phyloP scores from a whole-genome alignment of 2,113 vertebrate species.

The Anoura caudifer region DNA sequence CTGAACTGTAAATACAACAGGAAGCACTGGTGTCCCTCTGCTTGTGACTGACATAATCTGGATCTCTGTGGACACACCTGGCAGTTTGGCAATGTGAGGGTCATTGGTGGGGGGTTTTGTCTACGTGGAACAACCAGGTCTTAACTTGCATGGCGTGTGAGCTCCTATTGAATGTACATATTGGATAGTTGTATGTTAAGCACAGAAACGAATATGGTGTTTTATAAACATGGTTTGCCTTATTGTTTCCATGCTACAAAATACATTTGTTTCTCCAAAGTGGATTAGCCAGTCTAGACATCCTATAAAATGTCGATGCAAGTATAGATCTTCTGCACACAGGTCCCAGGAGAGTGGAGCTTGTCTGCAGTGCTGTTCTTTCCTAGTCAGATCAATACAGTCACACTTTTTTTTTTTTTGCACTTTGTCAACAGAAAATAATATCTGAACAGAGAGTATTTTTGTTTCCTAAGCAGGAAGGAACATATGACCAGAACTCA shows the following conservation, averaged over 20 bases:
- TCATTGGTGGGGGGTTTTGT: not conserved
- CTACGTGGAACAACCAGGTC: not conserved
- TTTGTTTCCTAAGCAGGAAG: conserved; percentile 58
- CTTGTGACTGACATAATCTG: conserved; percentile 22
- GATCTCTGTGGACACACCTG: not conserved
- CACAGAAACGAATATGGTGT: not conserved
- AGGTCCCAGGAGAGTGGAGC: conserved; percentile 74
- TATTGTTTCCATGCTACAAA: conserved; percentile 60
- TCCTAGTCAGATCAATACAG: conserved; percentile 76
- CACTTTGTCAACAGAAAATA: conserved; percentile 69
- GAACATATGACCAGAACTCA: conserved; percentile 59
- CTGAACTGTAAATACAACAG: not conserved
- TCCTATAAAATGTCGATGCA: conserved; percentile 78
- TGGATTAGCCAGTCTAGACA: conserved; percentile 80
- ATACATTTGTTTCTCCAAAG: conserved; percentile 76
- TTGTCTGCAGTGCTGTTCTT: conserved; percentile 65
- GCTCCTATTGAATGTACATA: not conserved
- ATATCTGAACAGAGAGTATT: conserved; percentile 28
- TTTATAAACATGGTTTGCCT: not conserved
- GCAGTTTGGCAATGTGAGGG: not conserved
- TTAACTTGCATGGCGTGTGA: not conserved
- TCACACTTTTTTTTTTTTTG: conserved; percentile 62
- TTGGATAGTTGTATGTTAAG: not conserved
- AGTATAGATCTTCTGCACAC: conserved; percentile 73
- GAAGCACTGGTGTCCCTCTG: not conserved